Conservation (phyloP, 2,797 vertebrate species). For the Delichon dasypus region DNA sequence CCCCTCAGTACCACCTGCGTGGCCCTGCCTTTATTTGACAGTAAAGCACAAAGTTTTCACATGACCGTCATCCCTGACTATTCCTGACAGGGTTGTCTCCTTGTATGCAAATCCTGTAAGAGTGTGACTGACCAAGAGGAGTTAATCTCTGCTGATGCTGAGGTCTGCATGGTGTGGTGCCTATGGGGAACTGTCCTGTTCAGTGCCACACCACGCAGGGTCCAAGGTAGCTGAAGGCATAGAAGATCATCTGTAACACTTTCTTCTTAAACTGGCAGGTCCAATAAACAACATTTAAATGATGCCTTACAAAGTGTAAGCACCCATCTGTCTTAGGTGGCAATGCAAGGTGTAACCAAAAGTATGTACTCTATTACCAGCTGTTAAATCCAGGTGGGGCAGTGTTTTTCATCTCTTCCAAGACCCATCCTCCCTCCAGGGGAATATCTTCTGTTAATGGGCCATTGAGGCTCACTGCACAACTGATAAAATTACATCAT, state of each 20-base stretch:
- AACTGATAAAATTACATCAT: not conserved
- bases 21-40: not conserved
- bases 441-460: not conserved
- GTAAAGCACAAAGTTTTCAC: not conserved
- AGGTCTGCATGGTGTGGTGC: not conserved
- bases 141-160: not conserved
- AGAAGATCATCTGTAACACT: not conserved
- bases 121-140: not conserved
- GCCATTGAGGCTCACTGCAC: not conserved
- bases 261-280: fast-evolving
- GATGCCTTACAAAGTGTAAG: too few relatives aligned
- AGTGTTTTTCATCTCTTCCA: not conserved
- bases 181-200: fast-evolving
- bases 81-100: not conserved
- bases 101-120: not conserved
- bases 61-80: not conserved
- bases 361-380: not conserved
- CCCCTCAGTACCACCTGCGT: fast-evolving
- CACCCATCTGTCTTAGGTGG: not conserved
- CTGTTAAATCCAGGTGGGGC: not conserved
- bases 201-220: not conserved
- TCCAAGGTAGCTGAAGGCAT: not conserved
- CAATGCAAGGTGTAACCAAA: not conserved
- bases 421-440: not conserved
- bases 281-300: too few relatives aligned